Conservation (phyloP, 2,888 invertebrate species). For the Drosophila paranaensis region DNA sequence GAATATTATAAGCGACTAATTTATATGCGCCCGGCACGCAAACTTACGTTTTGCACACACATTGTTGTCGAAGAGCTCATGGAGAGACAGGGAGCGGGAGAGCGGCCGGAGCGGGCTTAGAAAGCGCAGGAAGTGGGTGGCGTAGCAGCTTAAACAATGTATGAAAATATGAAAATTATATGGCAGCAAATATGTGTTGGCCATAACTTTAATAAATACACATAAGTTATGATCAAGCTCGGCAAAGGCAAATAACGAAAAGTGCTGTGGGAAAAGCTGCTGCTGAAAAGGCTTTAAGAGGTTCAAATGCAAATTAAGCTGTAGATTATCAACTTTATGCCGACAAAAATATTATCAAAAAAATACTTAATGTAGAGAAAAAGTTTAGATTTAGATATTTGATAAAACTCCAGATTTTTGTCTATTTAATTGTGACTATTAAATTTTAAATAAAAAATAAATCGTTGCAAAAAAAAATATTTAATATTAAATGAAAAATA, state of each 20-base stretch:
- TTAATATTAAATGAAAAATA: no score
- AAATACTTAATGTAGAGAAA: background rate
- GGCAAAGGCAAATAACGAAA: slow-evolving; percentile 9
- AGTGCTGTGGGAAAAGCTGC: background rate
- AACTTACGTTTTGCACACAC: slow-evolving; percentile 80
- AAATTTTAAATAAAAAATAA: no score
- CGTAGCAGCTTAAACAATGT: slow-evolving; percentile 70
- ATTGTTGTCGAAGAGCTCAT: slow-evolving; percentile 55
- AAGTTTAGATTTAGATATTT: background rate
- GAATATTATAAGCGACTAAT: slow-evolving; percentile 78
- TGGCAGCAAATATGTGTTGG: slow-evolving; percentile 72
- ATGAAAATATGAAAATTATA: slow-evolving; percentile 79
- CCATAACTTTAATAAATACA: slow-evolving; percentile 74
- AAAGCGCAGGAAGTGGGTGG: slow-evolving; percentile 47
- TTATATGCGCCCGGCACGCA: slow-evolving; percentile 78
- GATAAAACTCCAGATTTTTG: background rate
- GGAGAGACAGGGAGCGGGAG: background rate
- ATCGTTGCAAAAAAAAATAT: no score
- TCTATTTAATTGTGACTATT: no score
- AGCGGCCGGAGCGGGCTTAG: background rate
- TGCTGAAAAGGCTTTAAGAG: slow-evolving; percentile 7
- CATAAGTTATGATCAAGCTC: slow-evolving; percentile 57
- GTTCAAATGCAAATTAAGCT: background rate
- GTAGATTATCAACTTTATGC: background rate
- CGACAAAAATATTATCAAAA: background rate